Conservation (phyloP, 2,113 vertebrate genomes). For the Chauna torquata region DNA sequence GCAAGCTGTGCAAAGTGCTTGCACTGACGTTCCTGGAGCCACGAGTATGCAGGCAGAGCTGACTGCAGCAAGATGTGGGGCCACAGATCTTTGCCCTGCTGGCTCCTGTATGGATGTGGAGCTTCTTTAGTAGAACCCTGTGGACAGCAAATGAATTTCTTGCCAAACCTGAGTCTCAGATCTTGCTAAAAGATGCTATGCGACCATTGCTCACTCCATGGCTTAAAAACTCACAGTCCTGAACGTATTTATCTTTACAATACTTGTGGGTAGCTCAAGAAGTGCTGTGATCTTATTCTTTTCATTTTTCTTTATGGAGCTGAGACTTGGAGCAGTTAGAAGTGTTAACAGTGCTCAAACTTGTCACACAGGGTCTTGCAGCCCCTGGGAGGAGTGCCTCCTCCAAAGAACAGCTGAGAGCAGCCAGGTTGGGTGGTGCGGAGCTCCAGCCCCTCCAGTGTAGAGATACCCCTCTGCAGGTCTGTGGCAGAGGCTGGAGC, state of each 20-base stretch:
- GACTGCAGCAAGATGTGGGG: not conserved
- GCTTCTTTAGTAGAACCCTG: not conserved
- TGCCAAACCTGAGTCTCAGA: not conserved
- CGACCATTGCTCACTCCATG: not conserved
- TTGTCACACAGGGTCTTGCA: fast-evolving
- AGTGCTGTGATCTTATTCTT: not conserved
- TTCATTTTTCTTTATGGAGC: not conserved
- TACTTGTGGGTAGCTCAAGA: not conserved
- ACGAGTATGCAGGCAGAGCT: not conserved
- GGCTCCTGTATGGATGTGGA: not conserved
- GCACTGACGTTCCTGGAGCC: not conserved
- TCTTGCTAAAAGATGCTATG: not conserved
- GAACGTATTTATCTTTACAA: not conserved
- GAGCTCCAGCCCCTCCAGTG: not conserved
- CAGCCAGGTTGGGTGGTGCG: no score
- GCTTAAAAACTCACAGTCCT: not conserved
- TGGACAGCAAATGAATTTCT: not conserved
- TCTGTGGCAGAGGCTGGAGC: not conserved
- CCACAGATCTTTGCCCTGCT: not conserved
- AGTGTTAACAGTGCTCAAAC: not conserved
- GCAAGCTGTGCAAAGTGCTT: not conserved
- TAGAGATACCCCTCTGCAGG: not conserved
- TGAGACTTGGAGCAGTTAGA: not conserved
- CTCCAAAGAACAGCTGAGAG: not conserved
- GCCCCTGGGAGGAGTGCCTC: not conserved